Conservation (phyloP, 1,140 invertebrate species). For the Samia ricini region DNA sequence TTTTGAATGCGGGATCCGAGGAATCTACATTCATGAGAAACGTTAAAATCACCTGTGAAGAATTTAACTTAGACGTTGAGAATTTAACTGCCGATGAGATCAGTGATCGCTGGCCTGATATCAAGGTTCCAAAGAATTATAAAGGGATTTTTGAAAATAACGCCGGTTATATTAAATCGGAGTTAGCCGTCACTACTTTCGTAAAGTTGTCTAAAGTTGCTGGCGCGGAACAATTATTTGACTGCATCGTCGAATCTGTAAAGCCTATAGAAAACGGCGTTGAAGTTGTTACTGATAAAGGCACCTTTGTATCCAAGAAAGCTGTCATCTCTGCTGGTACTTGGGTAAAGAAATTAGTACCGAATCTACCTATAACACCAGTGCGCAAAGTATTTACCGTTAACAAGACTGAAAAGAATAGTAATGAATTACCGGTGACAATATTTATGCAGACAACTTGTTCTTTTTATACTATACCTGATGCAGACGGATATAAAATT, state of each 20-base stretch:
- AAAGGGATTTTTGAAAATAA: background rate
- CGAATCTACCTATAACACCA: background rate
- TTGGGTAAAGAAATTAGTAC: slow-evolving; percentile 6
- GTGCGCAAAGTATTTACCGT: slow-evolving; percentile 3
- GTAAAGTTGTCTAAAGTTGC: slow-evolving; percentile 3
- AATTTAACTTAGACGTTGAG: slow-evolving; percentile 1
- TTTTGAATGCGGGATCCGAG: background rate
- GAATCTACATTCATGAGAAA: slow-evolving; percentile 1
- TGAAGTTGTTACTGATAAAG: slow-evolving; percentile 1
- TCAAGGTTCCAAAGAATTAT: background rate
- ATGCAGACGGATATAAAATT: slow-evolving; percentile 3
- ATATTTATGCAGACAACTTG: background rate
- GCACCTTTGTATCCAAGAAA: background rate
- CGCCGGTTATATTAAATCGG: background rate
- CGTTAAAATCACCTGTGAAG: background rate
- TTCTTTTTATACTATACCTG: background rate
- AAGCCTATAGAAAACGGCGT: background rate
- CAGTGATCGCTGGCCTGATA: background rate
- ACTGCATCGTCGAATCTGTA: background rate
- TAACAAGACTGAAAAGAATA: background rate
- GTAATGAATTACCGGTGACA: background rate
- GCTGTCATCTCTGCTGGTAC: background rate
- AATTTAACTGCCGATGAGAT: slow-evolving; percentile 3
- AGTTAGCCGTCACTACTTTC: background rate
- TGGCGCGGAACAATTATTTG: slow-evolving; percentile 5